phyloP scores from a whole-genome alignment of 2,113 vertebrate genomes.

The Hyperoodon ampullatus region DNA sequence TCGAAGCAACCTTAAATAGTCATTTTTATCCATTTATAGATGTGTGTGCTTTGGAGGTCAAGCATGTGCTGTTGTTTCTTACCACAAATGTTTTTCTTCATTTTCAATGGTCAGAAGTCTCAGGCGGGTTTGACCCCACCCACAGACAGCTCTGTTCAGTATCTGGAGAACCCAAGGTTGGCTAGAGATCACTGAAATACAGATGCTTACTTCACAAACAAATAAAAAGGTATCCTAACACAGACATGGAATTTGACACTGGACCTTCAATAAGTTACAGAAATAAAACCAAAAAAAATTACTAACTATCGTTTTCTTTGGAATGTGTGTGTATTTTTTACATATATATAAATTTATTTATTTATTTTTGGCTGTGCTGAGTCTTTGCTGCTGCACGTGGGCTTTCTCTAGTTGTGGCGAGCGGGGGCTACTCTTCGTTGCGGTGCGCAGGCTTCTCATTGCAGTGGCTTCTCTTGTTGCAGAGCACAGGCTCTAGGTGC shows the following conservation, averaged over 20 bases:
- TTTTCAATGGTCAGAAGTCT: conserved; percentile 84
- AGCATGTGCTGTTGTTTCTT: conserved; percentile 81
- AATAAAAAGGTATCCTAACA: conserved; percentile 40
- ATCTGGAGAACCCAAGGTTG: conserved; percentile 72
- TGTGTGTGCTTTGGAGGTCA: conserved; percentile 81
- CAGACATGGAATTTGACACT: conserved; percentile 50
- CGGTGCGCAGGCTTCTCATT: too few species aligned
- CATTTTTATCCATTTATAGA: conserved; percentile 87
- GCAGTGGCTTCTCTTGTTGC: too few species aligned
- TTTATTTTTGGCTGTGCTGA: too few species aligned
- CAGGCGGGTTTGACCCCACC: conserved; percentile 72
- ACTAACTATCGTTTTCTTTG: conserved; percentile 44
- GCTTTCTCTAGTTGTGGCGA: too few species aligned
- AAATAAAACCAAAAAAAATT: conserved; percentile 19
- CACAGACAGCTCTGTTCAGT: conserved; percentile 80
- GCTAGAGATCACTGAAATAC: conserved; percentile 71
- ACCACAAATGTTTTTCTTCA: conserved; percentile 85
- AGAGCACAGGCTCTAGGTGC: too few species aligned
- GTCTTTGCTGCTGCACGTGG: too few species aligned
- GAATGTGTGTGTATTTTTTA: not conserved
- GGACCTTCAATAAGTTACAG: conserved; percentile 24
- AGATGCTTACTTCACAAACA: conserved; percentile 80
- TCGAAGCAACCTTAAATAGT: conserved; percentile 84
- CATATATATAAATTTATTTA: too few species aligned
- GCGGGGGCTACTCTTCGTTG: too few species aligned